These are phyloP conservation scores for Esox lucius DNA, from an alignment of 2,797 vertebrate species.

Conservation along the genomic window DNA sequence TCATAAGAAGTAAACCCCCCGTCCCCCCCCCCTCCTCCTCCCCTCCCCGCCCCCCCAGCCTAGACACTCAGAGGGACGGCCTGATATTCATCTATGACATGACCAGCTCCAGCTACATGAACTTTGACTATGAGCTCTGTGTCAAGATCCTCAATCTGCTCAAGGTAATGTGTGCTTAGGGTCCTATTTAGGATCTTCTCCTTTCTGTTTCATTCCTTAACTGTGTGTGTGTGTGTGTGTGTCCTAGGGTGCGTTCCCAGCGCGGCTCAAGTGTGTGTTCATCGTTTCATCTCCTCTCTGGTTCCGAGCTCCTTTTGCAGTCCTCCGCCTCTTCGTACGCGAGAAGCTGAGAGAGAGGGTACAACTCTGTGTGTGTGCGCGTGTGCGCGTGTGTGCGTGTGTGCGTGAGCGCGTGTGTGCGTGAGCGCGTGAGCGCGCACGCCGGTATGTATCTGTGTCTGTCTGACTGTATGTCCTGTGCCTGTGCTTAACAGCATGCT, in stretches of 20 bases:
- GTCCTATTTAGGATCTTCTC: not conserved
- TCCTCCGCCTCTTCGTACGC: constrained; percentile 82
- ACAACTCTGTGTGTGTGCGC: constrained; percentile 25
- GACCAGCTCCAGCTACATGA: constrained; percentile 83
- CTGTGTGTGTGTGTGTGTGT: constrained; percentile 4
- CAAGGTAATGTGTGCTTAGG: constrained; percentile 67
- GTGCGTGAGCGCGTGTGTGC: not conserved
- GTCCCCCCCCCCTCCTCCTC: not conserved
- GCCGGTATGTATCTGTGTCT: not conserved
- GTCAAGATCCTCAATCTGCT: constrained; percentile 86
- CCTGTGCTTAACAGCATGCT: not conserved
- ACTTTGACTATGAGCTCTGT: constrained; percentile 87
- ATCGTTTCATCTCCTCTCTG: constrained; percentile 86
- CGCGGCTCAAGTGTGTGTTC: constrained; percentile 85
- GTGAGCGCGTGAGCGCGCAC: too few relatives aligned
- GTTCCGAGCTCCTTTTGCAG: constrained; percentile 84
- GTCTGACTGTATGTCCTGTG: not conserved
- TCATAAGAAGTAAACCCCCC: not conserved
- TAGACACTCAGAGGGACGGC: constrained; percentile 83
- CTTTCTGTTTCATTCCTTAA: not conserved
- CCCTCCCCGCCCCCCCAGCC: constrained; percentile 49
- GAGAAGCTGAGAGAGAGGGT: constrained; percentile 86
- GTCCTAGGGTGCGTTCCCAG: constrained; percentile 82
- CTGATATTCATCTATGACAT: constrained; percentile 89
- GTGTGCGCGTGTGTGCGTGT: not conserved